Percentiles rank a stretch among this genome's conserved stretches.
Evolutionary conservation across 2,888 invertebrate species (phyloP).

Genomic region (Pollenia angustigena): DNA sequence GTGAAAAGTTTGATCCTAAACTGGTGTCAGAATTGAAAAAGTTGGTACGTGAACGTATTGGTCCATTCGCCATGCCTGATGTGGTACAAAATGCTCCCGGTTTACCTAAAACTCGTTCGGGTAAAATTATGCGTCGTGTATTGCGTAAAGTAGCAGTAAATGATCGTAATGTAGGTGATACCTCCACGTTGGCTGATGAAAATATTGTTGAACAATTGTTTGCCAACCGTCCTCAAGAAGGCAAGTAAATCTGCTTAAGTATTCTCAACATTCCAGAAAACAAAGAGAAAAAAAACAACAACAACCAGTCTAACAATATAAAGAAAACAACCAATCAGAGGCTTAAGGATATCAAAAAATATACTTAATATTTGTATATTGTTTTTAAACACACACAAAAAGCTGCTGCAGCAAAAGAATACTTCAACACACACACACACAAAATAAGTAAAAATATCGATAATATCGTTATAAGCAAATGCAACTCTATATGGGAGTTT

Average conservation of each 20-base stretch:
- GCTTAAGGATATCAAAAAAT: constrained; percentile 52
- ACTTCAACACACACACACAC: background rate
- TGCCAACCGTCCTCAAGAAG: constrained; percentile 87
- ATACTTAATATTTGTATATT: background rate
- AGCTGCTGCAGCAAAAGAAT: constrained; percentile 23
- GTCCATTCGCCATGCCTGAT: constrained; percentile 98
- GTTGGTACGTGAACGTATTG: constrained; percentile 94
- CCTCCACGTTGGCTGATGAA: constrained; percentile 96
- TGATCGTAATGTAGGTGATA: constrained; percentile 95
- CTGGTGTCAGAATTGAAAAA: constrained; percentile 90
- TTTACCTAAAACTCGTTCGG: constrained; percentile 98
- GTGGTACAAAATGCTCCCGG: constrained; percentile 96
- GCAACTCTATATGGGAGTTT: constrained; percentile 19
- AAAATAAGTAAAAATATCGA: constrained; percentile 13
- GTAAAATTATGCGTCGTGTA: constrained; percentile 98
- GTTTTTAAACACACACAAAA: background rate
- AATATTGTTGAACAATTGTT: constrained; percentile 93
- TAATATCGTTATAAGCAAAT: constrained; percentile 3
- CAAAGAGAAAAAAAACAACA: background rate
- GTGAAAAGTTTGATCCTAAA: constrained; percentile 88
- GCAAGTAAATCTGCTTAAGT: constrained; percentile 77
- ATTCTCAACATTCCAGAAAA: constrained; percentile 40
- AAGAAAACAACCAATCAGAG: constrained; percentile 35
- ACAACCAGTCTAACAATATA: constrained; percentile 27
- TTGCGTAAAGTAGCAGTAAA: constrained; percentile 96